Base-by-base conservation (phyloP, 2,888 invertebrate genomes). In the Margaritifera margaritifera region DNA sequence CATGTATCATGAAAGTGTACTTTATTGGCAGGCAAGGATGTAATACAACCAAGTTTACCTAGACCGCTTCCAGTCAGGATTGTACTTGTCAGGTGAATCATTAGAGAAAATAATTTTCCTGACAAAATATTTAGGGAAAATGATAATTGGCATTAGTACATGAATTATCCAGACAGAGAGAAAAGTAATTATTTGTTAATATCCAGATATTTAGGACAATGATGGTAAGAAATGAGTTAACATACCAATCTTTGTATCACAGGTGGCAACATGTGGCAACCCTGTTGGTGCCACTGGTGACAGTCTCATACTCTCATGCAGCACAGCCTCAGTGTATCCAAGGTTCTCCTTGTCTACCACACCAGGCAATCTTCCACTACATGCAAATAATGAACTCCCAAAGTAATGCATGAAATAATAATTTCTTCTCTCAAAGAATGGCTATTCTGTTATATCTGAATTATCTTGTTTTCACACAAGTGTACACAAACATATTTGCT, bases 291-390 rank as follows among this genome's bases (percentile, higher is more conserved):
- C 73, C 6, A 79, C 74, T 8, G 75, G 62, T 11, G 66, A 55
- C 62, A 84, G 53, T 57, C 84, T 70, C 80, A 85, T 79, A 24
- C 71, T 73, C 65, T 85, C 85, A 64, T 80, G 74, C 11, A 84
- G 63, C 19, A 80, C 74, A 27, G 83, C 84, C 54, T 83, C 82
- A 15, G 77, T 80, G 72, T 82, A 83, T 24, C 69, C 61, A 53
- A 84, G 71, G 25, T 74, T 58, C 19, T 68, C 62, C 31, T 78
- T 64, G 59, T 83, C 76, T 3, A 59, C 60, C 19, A 59, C 24
- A 5, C 64, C 55, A 6, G 75, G 76, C 22, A 71, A 50, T 50
- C 65, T 56, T 19, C 66, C 63, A 5, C 50, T 57, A 52, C 74
- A 69, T 74, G 54, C 15, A 64, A 25, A 58, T 57, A 20, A 8